Evolutionary conservation across 2,113 vertebrate genomes (phyloP), one percentile per base, ranked within the genome.

Genomic region (Myotis brandtii): DNA sequence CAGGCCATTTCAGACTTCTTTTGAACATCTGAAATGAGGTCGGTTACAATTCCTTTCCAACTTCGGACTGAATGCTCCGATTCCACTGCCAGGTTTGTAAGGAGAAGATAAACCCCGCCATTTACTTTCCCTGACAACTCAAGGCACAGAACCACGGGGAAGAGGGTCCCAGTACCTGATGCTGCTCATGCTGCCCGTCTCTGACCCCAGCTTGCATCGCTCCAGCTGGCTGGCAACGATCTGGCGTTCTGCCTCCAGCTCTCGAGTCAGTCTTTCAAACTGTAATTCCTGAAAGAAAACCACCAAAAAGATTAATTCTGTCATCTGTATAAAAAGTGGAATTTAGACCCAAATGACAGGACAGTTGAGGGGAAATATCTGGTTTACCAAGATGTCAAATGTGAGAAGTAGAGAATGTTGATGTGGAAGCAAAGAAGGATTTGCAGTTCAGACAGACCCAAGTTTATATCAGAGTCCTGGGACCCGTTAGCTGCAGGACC

Each of bases 201-300:
- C 99, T 52, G 99, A 99, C 97, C 99, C 99, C 95, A 99, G 99
- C 97, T 99, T 99, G 99, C 99, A 99, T 99, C 99, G 98, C 99
- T 99, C 99, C 98, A 99, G 98, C 88, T 99, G 99, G 97, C 99
- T 99, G 56, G 99, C 99, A 1, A 99, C 99, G 95, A 99, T 99
- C 93, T 99, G 99, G 97, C 99, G 99, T 96, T 99, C 99, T 11
- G 99, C 99, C 98, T 99, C 99, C 97, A 99, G 99, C 98, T 99
- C 99, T 97, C 99, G 98, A 96, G 99, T 99, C 98, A 99, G 98
- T 94, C 99, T 99, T 97, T 99, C 99, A 98, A 99, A 99, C 97
- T 99, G 99, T 95, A 99, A 98, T 97, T 99, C 99, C 99, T 99
- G 98, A 92, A 98, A 98, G 86, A 92, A 40, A 25, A 89, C 27